Evolutionary conservation across 2,113 vertebrate genomes (phyloP).

Genomic region (chimpanzee (Pan troglodytes)): DNA sequence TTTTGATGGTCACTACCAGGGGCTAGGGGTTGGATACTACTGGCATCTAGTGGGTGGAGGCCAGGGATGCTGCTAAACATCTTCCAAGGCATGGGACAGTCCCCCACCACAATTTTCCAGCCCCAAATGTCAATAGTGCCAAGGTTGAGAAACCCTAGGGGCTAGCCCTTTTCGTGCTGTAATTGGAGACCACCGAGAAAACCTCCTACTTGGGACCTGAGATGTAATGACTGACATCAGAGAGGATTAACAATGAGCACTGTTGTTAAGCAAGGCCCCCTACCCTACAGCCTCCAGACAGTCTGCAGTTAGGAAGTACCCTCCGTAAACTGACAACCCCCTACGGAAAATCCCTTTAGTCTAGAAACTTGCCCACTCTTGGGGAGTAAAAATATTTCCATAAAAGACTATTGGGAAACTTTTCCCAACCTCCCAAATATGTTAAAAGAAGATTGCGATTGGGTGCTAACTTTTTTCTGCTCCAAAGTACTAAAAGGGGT

Average conservation of each 20-base stretch:
- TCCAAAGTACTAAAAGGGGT: background rate
- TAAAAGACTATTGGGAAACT: background rate
- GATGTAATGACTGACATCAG: background rate
- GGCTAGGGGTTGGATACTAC: rapidly evolving
- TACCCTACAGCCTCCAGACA: rapidly evolving
- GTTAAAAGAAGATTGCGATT: background rate
- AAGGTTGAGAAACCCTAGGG: rapidly evolving
- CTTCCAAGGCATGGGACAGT: background rate
- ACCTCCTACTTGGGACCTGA: background rate
- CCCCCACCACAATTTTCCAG: background rate
- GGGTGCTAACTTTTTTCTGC: background rate
- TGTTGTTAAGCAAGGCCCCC: background rate
- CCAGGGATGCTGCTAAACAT: too few relatives aligned
- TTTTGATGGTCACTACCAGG: background rate
- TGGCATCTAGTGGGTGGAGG: background rate
- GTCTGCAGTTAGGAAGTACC: background rate
- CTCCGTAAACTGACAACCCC: rapidly evolving
- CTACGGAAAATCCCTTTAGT: background rate
- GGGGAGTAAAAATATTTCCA: background rate
- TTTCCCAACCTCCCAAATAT: background rate
- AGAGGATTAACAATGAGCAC: rapidly evolving
- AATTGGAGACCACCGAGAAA: background rate
- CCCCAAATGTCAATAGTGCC: rapidly evolving
- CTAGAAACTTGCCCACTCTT: background rate
- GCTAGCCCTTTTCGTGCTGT: background rate